Conservation (phyloP, 2,113 vertebrate species). For the Jacana jacana region DNA sequence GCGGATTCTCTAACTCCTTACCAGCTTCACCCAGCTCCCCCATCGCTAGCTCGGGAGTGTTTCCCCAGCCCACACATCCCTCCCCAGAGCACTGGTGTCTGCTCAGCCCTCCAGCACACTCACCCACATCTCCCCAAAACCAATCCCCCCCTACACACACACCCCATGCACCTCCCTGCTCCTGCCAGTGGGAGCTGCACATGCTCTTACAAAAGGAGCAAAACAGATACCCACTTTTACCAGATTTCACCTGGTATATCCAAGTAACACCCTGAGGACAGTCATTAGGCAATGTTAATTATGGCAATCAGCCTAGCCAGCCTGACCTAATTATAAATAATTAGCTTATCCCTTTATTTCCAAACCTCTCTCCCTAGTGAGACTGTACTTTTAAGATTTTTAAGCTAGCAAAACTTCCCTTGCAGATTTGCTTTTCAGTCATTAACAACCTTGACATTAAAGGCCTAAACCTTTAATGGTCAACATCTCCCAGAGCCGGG, state of each 20-base stretch:
- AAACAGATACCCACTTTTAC: background rate
- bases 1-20: background rate
- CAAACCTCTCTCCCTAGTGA: constrained; percentile 37
- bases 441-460: background rate
- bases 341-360: constrained; percentile 66
- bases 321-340: constrained; percentile 72
- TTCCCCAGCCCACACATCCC: background rate
- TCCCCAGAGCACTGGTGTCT: accelerated
- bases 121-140: background rate
- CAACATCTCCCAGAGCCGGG: background rate
- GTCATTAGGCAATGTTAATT: constrained; percentile 67
- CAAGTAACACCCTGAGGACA: background rate
- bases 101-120: background rate
- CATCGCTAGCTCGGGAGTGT: accelerated
- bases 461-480: background rate
- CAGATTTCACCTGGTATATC: background rate
- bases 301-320: constrained; percentile 59
- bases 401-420: background rate
- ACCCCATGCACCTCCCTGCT: background rate
- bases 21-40: background rate
- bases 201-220: background rate
- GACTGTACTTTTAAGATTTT: background rate
- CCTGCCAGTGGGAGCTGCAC: background rate
- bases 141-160: background rate
- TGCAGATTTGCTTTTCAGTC: background rate